Percentiles rank a stretch among this genome's conserved stretches.
These are phyloP conservation scores for Acanthoscelides obtectus DNA, from an alignment of 2,888 invertebrate genomes.

Conservation along the genomic window DNA sequence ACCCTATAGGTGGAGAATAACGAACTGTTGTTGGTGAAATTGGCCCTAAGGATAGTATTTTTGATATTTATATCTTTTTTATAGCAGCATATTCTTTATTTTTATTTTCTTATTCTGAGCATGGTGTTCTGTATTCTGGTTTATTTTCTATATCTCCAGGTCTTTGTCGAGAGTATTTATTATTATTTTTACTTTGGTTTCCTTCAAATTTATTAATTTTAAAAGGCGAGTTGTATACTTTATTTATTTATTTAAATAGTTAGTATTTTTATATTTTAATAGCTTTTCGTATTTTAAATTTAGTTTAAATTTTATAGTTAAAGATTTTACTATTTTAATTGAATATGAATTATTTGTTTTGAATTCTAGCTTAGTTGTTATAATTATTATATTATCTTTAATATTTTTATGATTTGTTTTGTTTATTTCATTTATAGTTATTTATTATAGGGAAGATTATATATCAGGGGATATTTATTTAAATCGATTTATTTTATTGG, in stretches of 20 bases:
- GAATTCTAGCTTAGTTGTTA: constrained; percentile 49
- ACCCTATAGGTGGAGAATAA: no score
- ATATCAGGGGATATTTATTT: constrained; percentile 56
- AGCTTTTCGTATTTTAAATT: constrained; percentile 49
- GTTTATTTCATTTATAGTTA: constrained; percentile 62
- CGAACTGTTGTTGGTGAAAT: no score
- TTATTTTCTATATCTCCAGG: constrained; percentile 51
- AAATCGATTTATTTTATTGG: constrained; percentile 61
- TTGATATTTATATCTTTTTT: no score
- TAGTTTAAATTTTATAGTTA: constrained; percentile 38
- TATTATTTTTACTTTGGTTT: constrained; percentile 59
- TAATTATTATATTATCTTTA: constrained; percentile 57
- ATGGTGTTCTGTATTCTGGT: constrained; percentile 53
- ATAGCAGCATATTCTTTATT: constrained; percentile 60
- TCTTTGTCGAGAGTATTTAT: constrained; percentile 55
- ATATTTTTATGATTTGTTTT: constrained; percentile 61
- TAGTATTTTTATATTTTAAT: constrained; percentile 49
- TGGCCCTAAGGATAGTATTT: no score
- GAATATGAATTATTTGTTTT: constrained; percentile 55
- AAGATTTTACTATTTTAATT: constrained; percentile 52
- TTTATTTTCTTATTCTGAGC: constrained; percentile 60
- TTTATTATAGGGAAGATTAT: constrained; percentile 62
- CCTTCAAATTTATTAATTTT: constrained; percentile 61
- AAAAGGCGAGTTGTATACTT: constrained; percentile 49
- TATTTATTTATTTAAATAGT: constrained; percentile 60